Evolutionary conservation across 2,888 invertebrate genomes (phyloP).

Genomic region (Dioctria rufipes): DNA sequence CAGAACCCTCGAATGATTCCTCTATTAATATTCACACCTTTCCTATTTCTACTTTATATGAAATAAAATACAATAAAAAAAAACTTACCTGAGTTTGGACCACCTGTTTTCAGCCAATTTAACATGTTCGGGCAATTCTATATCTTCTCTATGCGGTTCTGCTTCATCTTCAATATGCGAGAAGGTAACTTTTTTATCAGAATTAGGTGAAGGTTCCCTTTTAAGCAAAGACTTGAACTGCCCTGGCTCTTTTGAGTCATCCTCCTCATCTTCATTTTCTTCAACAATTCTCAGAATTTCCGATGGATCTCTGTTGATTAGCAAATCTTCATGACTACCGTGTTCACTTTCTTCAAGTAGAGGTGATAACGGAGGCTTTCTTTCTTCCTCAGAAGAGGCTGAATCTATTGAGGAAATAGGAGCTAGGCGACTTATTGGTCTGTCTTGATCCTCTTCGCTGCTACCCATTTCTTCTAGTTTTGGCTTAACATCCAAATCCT

Average conservation of each 20-base stretch:
- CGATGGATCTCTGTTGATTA: conserved; percentile 53
- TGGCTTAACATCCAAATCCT: conserved; percentile 72
- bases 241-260: conserved; percentile 67
- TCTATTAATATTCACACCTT: no score
- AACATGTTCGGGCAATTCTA: conserved; percentile 68
- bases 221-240: conserved; percentile 68
- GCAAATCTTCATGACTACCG: conserved; percentile 59
- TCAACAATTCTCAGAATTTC: conserved; percentile 58
- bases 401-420: conserved; percentile 71
- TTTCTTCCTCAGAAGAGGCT: conserved; percentile 70
- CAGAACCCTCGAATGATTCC: no score
- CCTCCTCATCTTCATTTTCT: conserved; percentile 56
- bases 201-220: conserved; percentile 70
- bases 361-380: conserved; percentile 65
- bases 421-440: conserved; percentile 64
- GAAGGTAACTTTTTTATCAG: conserved; percentile 73
- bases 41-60: conserved; percentile 11
- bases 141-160: conserved; percentile 69
- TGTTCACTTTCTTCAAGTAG: conserved; percentile 68
- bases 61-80: not conserved
- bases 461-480: conserved; percentile 70
- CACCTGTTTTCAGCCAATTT: conserved; percentile 65
- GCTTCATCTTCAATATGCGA: conserved; percentile 71
- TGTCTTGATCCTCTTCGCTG: conserved; percentile 68
- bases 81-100: conserved; percentile 72